phyloP scores from a whole-genome alignment of 1,140 invertebrate genomes.

The Brevipalpus yothersi region DNA sequence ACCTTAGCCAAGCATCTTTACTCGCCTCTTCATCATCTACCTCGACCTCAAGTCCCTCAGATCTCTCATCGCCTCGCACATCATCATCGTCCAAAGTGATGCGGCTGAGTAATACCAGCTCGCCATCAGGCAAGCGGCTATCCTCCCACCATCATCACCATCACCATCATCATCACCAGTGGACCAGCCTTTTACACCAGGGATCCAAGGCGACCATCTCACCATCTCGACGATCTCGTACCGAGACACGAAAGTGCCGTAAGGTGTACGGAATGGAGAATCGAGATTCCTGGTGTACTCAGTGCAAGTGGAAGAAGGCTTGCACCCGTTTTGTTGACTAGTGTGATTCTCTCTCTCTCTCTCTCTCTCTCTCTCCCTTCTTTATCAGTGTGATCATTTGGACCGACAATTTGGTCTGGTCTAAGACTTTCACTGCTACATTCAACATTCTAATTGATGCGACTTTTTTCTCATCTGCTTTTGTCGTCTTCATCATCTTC shows the following conservation, averaged over 20 bases:
- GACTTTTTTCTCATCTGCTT: background rate
- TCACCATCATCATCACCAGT: background rate
- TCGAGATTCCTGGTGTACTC: conserved; percentile 84
- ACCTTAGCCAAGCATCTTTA: background rate
- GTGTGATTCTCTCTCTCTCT: background rate
- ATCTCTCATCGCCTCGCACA: background rate
- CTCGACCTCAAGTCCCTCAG: background rate
- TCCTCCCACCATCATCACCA: background rate
- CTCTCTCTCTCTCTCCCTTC: no score
- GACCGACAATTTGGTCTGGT: background rate
- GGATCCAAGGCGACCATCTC: background rate
- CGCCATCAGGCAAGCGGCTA: background rate
- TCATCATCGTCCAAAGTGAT: background rate
- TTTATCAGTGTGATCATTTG: background rate
- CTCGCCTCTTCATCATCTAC: background rate
- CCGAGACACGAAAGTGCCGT: conserved; percentile 13
- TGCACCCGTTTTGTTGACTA: background rate
- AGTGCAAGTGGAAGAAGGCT: conserved; percentile 32
- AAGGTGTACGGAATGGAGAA: conserved; percentile 89
- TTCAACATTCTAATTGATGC: background rate
- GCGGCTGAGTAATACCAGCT: background rate
- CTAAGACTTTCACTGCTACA: background rate
- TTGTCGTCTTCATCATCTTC: background rate
- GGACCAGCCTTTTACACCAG: background rate
- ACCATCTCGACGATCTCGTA: conserved; percentile 7